phyloP scores from a whole-genome alignment of 2,888 invertebrate species.

The Mesoligia furuncula region DNA sequence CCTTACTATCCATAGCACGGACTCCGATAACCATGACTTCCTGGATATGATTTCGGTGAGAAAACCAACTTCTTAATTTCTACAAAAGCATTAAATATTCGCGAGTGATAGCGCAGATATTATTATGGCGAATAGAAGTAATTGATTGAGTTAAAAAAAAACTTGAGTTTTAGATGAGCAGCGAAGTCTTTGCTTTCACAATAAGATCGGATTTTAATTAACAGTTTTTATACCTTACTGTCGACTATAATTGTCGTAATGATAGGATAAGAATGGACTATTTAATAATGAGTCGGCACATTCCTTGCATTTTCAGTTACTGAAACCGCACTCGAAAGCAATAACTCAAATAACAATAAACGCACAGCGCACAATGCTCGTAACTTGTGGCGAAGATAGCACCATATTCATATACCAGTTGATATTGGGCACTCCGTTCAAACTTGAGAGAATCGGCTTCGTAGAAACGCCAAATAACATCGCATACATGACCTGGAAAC shows the following conservation, averaged over 20 bases:
- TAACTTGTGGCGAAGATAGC: constrained; percentile 92
- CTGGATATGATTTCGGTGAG: constrained; percentile 83
- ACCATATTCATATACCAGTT: constrained; percentile 93
- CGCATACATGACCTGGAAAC: constrained; percentile 93
- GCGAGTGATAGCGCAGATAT: neutral
- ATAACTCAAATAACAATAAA: constrained; percentile 92
- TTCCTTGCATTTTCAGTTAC: constrained; percentile 76
- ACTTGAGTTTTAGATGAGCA: neutral
- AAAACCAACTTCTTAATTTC: neutral
- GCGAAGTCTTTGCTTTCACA: neutral
- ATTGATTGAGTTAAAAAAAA: neutral
- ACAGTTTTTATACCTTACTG: neutral
- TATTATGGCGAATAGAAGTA: too few relatives aligned
- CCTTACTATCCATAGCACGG: constrained; percentile 83
- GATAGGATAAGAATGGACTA: neutral
- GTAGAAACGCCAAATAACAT: constrained; percentile 91
- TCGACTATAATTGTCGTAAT: neutral
- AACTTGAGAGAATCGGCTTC: constrained; percentile 92
- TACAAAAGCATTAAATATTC: neutral
- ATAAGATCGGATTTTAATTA: neutral
- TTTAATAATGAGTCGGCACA: neutral
- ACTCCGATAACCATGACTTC: constrained; percentile 77
- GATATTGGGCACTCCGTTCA: constrained; percentile 78
- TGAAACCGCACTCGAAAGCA: constrained; percentile 92
- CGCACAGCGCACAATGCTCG: constrained; percentile 88